phyloP scores from a whole-genome alignment of 2,888 invertebrate species.

The Seira musarum region DNA sequence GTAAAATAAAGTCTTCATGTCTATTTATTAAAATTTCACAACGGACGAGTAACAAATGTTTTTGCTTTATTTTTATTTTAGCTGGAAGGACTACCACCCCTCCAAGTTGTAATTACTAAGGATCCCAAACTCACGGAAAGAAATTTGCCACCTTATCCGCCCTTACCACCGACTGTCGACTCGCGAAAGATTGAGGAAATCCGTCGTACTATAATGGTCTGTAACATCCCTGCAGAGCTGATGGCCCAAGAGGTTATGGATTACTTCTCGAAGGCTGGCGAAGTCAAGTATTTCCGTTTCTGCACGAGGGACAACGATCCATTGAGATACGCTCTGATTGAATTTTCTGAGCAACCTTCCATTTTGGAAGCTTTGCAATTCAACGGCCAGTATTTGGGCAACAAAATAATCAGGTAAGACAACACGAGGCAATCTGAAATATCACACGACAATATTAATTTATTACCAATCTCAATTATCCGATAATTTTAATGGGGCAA shows the following conservation, averaged over 20 bases:
- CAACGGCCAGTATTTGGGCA: conserved; percentile 79
- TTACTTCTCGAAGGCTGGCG: conserved; percentile 88
- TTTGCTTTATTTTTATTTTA: no score
- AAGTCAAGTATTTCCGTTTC: conserved; percentile 95
- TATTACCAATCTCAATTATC: neutral
- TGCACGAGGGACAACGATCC: conserved; percentile 88
- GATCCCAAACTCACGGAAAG: conserved; percentile 90
- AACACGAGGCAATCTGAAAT: neutral
- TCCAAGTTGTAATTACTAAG: conserved; percentile 88
- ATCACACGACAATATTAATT: neutral
- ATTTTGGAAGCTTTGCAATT: conserved; percentile 89
- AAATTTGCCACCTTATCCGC: conserved; percentile 92
- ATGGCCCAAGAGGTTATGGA: conserved; percentile 88
- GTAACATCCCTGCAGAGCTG: conserved; percentile 77
- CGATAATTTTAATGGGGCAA: conserved; percentile 31
- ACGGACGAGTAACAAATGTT: conserved; percentile 25
- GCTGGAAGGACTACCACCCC: conserved; percentile 86
- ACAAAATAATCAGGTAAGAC: conserved; percentile 73
- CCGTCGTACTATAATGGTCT: conserved; percentile 89
- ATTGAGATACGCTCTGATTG: conserved; percentile 88
- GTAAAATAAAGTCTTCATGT: no score
- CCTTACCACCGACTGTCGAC: conserved; percentile 89
- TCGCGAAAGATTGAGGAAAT: conserved; percentile 95
- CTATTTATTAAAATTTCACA: neutral
- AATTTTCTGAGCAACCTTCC: conserved; percentile 93